Evolutionary conservation across 2,113 vertebrate genomes (phyloP), one percentile per base, ranked within the genome.

Genomic region (Marmota flaviventris): DNA sequence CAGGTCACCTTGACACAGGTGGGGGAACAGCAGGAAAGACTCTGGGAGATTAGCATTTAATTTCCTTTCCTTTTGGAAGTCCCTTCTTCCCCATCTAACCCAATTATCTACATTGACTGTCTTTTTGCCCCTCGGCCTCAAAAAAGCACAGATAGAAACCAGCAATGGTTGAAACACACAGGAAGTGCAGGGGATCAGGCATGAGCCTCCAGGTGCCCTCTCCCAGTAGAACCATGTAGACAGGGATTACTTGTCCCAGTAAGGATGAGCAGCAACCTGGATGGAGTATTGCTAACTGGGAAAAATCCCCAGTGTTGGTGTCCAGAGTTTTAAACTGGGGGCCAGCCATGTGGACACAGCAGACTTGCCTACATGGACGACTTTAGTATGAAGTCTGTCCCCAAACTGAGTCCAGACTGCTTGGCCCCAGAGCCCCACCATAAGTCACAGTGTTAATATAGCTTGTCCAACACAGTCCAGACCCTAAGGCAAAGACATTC

Each of bases 221-320:
- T 89, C 48, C 67, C 70, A 48, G 25, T 5, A 10, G 56, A 75
- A 18, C 37, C 17, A 13, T 4, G 14, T 1, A 12, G 27, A 25
- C 18, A 32, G 78, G 0, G 0, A 51, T n/a, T 34, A 24, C 34
- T 24, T 73, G 48, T 90, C 53, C 48, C 29, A 37, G 17, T 63
- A 24, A 9, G 11, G 1, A 4, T 0, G 17, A 4, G 12, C 39
- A 24, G 79, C 34, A 8, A 5, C 4, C 18, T 4, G 7, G 18
- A 1, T 58, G 11, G 69, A 72, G 12, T 39, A 12, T 51, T 78
- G 61, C 48, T 48, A 25, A 14, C 53, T 2, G 17, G 17, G 18
- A 51, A n/a, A 9, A 4, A 14, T 34, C 4, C 4, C n/a, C 7
- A 13, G 2, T 11, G 22, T 83, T 10, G 42, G 45, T 5, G 8